Percentiles rank a stretch among this genome's conserved stretches.
These are phyloP conservation scores for Eupleurogrammus muticus DNA, from an alignment of 2,797 vertebrate genomes.

Conservation along the genomic window DNA sequence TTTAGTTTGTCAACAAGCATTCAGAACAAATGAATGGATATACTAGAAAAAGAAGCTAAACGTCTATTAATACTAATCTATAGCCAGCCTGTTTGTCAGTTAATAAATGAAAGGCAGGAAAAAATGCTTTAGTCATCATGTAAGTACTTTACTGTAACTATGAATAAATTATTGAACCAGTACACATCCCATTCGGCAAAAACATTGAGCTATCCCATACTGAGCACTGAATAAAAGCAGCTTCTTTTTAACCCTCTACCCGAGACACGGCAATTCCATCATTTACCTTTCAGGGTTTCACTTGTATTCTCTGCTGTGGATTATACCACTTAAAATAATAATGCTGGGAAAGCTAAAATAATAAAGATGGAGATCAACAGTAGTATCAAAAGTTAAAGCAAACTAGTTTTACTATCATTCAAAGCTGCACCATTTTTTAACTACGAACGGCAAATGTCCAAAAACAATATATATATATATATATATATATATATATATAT, in stretches of 20 bases:
- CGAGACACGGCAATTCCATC: no score
- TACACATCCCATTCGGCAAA: no score
- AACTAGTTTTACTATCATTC: no score
- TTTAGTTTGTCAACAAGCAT: slow-evolving; percentile 44
- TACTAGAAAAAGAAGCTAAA: neutral
- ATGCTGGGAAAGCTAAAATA: neutral
- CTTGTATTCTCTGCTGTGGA: neutral
- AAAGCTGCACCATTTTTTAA: neutral
- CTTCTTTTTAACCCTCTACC: no score
- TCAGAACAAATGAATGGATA: slow-evolving; percentile 33
- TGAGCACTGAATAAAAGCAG: no score
- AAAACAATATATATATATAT: no score
- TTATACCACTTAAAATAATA: neutral
- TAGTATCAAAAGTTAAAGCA: neutral
- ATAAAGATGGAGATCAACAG: neutral
- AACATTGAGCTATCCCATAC: no score
- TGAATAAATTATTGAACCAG: no score
- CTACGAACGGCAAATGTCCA: neutral
- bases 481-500: no score
- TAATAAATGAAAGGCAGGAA: neutral
- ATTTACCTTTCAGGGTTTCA: neutral
- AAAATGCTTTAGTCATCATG: no score
- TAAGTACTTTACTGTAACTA: no score
- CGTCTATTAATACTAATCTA: slow-evolving; percentile 13
- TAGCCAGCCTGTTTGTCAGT: slow-evolving; percentile 10